These are phyloP conservation scores for Eurystomus glaucurus DNA, from an alignment of 2,797 vertebrate genomes.

Conservation along the genomic window DNA sequence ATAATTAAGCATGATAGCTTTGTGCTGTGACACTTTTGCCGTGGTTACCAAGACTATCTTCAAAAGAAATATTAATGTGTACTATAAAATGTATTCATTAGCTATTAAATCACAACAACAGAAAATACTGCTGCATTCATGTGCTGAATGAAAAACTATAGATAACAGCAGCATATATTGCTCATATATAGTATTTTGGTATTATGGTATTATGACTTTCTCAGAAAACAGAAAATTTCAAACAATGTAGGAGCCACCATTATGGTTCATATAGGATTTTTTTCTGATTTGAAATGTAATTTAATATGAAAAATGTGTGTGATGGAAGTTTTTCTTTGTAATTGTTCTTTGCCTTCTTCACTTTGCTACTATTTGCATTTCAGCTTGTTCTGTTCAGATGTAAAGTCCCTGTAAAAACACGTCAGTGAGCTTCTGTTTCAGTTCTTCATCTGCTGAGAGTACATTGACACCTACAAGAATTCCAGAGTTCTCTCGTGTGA, in stretches of 20 bases:
- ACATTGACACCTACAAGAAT: neutral
- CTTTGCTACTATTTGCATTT: neutral
- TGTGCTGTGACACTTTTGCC: neutral
- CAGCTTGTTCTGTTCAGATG: neutral
- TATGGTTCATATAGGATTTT: neutral
- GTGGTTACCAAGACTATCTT: no score
- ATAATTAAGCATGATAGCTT: no score
- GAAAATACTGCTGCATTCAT: neutral
- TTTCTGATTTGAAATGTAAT: neutral
- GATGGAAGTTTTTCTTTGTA: neutral
- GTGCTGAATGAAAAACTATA: fast-evolving
- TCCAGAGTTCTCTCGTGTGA: neutral
- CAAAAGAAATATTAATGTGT: neutral
- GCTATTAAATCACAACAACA: neutral
- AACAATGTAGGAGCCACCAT: neutral
- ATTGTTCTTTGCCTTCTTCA: neutral
- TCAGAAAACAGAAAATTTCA: neutral
- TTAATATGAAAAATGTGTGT: neutral
- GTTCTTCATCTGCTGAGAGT: neutral
- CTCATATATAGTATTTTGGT: neutral
- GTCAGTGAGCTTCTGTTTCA: neutral
- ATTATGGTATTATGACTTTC: neutral
- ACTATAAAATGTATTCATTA: neutral
- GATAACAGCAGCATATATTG: fast-evolving
- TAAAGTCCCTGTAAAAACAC: neutral